Base-by-base conservation (phyloP, 2,888 invertebrate species). In the Amaurobius ferox region DNA sequence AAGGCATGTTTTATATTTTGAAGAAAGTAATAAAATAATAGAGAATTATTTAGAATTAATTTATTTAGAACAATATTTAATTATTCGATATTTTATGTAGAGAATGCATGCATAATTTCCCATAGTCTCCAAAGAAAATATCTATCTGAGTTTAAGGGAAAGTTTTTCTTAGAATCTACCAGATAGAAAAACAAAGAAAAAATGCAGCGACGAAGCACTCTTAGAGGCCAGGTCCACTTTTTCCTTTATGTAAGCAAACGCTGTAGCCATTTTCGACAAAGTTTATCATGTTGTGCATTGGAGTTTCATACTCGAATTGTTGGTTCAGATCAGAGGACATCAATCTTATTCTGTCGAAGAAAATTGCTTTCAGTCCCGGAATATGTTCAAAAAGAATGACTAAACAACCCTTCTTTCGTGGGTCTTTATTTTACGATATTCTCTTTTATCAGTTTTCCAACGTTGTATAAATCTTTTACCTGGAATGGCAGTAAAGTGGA, bases 291-390 rank as follows among this genome's bases (percentile, higher is more conserved):
- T 44, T 44, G 44, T 44, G 44, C 44, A 44, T 44, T 13, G 44
- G 16, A 44, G 44, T 44, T 44, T 16, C 44, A 44, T 44, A 7
- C 44, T 16, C 9, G 44, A 44, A 44, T 44, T 16, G 44, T 32
- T 71, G 48, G 44, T 76, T 61, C 71, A 71, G 83, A 83, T 83
- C 76, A 83, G 77, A 77, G 71, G 48, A 64, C 83, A 83, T 83
- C 83, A 83, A 83, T 83, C 83, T 83, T 83, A 32, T 48, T 9
- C 30, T 76, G 83, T 77, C 83, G 77, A 83, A 76, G 83, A 76
- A 83, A 83, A 83, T 83, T 83, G 83, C 83, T 83, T 83, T 77
- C 70, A 61, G 72, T 61, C 28, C n/a, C 19, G 19, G 32, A 61
- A 23, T 23, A 67, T 64, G 32, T 16, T 6, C 48, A 11, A 48